A percentile compares a stretch with the other conserved stretches of the same genome.
Conservation (phyloP, 2,888 invertebrate species). For the Lamproptera curius region DNA sequence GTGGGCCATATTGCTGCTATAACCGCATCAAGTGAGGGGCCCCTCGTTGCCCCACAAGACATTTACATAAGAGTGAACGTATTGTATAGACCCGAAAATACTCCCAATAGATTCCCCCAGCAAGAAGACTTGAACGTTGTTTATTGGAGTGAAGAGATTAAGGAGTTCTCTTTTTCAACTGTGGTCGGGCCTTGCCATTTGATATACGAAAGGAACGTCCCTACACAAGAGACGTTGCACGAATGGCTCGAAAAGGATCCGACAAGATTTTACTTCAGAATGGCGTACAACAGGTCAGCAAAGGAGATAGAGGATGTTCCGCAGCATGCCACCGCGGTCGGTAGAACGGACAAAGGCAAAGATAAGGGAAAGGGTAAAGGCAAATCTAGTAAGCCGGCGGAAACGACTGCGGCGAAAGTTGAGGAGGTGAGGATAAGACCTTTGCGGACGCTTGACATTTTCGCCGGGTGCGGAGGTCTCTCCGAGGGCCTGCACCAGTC, state of each 20-base stretch:
- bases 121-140: conserved; percentile 84
- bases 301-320: conserved; percentile 81
- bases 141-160: conserved; percentile 88
- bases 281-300: conserved; percentile 79
- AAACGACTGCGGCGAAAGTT: conserved; percentile 34
- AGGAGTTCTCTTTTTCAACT: conserved; percentile 75
- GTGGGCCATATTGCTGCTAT: conserved; percentile 84
- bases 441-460: conserved; percentile 86
- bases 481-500: conserved; percentile 85
- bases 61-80: conserved; percentile 82
- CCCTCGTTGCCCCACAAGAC: conserved; percentile 74
- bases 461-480: conserved; percentile 92
- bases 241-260: conserved; percentile 82
- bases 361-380: conserved; percentile 84
- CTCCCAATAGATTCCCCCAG: conserved; percentile 78
- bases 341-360: conserved; percentile 79
- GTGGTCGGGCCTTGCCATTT: conserved; percentile 85
- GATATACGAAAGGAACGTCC: conserved; percentile 79
- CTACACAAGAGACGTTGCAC: conserved; percentile 65
- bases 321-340: conserved; percentile 75
- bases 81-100: conserved; percentile 87
- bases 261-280: conserved; percentile 85
- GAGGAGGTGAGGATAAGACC: conserved; percentile 61
- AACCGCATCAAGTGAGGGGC: conserved; percentile 70
- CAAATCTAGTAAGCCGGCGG: conserved; percentile 69